These are phyloP conservation scores for Orchesella cincta DNA, from an alignment of 1,140 invertebrate genomes.

Conservation along the genomic window DNA sequence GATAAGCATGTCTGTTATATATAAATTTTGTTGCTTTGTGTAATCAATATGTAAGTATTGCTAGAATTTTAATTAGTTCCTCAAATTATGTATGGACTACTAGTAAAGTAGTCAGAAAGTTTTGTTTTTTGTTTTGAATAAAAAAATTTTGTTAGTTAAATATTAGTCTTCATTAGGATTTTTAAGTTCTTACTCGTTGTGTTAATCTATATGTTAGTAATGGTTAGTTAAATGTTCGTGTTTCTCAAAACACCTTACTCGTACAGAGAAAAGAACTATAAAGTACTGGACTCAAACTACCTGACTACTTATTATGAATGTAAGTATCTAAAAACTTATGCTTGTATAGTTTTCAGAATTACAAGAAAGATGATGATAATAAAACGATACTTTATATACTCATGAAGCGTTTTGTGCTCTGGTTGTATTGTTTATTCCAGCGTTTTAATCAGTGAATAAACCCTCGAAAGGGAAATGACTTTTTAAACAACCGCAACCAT, in stretches of 20 bases:
- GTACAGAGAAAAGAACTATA: not conserved
- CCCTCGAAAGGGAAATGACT: no score
- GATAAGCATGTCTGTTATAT: no score
- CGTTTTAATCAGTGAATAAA: no score
- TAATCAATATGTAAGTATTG: not conserved
- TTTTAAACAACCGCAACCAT: no score
- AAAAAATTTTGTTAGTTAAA: not conserved
- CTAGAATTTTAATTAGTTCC: not conserved
- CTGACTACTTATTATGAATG: not conserved
- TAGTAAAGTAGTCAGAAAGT: not conserved
- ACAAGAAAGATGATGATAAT: not conserved
- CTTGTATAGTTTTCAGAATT: not conserved
- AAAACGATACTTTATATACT: conserved; percentile 12
- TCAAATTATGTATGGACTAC: not conserved
- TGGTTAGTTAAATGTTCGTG: not conserved
- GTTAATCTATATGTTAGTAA: not conserved
- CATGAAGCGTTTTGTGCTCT: no score
- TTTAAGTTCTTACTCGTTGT: not conserved
- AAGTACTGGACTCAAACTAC: conserved; percentile 25
- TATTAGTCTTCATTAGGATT: not conserved
- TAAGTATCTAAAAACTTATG: not conserved
- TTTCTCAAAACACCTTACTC: not conserved
- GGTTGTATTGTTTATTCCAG: no score
- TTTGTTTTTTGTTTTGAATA: not conserved
- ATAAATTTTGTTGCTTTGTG: not conserved